Conservation (phyloP, 2,113 vertebrate genomes). For the Prinia subflava region DNA sequence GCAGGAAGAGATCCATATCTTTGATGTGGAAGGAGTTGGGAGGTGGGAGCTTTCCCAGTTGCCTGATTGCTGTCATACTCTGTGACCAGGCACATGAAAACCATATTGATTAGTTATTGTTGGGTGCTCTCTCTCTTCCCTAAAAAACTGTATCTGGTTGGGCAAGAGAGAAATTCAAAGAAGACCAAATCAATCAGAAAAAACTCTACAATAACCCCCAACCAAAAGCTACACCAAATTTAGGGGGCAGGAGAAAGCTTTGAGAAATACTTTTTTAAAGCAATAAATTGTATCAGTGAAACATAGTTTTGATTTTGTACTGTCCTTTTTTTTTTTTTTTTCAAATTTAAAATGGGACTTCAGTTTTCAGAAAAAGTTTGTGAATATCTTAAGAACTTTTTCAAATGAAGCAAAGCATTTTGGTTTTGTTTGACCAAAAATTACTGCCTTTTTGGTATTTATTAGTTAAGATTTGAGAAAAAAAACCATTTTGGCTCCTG, state of each 20-base stretch:
- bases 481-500: background rate
- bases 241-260: background rate
- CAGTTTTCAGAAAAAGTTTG: background rate
- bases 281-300: background rate
- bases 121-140: background rate
- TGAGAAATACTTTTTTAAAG: background rate
- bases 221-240: background rate
- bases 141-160: background rate
- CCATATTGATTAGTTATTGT: background rate
- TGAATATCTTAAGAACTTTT: background rate
- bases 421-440: background rate
- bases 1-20: background rate
- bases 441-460: background rate
- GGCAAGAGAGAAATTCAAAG: background rate
- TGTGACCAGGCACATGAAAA: background rate
- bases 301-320: background rate
- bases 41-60: background rate
- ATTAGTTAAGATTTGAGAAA: background rate
- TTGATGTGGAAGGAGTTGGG: conserved; percentile 25
- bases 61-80: background rate
- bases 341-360: background rate
- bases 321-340: no score
- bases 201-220: fast-evolving
- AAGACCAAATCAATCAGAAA: background rate
- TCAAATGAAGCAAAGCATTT: background rate